phyloP scores from a whole-genome alignment of 2,797 vertebrate species.

The Rousettus madagascariensis region DNA sequence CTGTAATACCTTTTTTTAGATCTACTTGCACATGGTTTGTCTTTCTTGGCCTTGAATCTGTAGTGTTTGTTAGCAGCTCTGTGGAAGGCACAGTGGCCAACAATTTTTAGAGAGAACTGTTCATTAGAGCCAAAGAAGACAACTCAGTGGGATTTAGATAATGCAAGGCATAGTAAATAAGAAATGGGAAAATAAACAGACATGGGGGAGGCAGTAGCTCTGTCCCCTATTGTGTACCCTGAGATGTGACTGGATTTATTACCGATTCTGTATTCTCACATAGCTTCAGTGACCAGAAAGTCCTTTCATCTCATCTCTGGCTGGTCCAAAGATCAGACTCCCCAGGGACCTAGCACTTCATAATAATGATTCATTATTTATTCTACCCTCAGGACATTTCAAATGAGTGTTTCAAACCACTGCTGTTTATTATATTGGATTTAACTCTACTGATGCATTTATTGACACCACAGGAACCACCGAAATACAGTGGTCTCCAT shows the following conservation, averaged over 20 bases:
- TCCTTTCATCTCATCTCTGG: slow-evolving; percentile 43
- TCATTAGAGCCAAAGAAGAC: slow-evolving; percentile 42
- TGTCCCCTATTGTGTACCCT: background rate
- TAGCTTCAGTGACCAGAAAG: slow-evolving; percentile 12
- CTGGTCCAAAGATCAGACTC: slow-evolving; percentile 39
- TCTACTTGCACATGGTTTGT: background rate
- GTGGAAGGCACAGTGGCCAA: background rate
- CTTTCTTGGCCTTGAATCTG: slow-evolving; percentile 1
- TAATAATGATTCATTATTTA: slow-evolving; percentile 76
- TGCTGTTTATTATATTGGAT: slow-evolving; percentile 74
- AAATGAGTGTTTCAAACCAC: slow-evolving; percentile 72
- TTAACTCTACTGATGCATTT: slow-evolving; percentile 66
- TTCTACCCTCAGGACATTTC: slow-evolving; percentile 72
- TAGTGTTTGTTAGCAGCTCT: slow-evolving; percentile 44
- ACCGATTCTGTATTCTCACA: background rate
- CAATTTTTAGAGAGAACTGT: slow-evolving; percentile 11
- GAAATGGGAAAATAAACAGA: background rate
- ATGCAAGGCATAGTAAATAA: slow-evolving; percentile 30
- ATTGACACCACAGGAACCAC: slow-evolving; percentile 44
- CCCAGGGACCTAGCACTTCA: slow-evolving; percentile 56
- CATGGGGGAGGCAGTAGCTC: background rate
- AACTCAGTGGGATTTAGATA: slow-evolving; percentile 26
- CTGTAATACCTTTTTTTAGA: background rate
- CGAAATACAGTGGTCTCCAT: background rate
- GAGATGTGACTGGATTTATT: background rate